Base-by-base conservation (phyloP, 1,140 invertebrate species). In the Pomacea maculata region DNA sequence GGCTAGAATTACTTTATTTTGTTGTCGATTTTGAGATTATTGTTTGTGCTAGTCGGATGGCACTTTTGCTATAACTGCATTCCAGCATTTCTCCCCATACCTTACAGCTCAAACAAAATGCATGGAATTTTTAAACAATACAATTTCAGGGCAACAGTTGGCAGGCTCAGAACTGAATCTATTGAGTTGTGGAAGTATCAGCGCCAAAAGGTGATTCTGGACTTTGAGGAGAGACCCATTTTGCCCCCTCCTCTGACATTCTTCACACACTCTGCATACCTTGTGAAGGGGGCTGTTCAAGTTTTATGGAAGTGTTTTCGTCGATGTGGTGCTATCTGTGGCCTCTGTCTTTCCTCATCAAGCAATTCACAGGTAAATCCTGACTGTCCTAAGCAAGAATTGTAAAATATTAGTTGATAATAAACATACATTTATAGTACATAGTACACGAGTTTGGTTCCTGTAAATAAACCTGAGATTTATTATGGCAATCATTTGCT, bases 181-280 rank as follows among this genome's bases (percentile, higher is more conserved):
- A 88, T 90, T 79, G 87, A 88, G n/a, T 90, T 92, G 52, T 92
- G 92, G 92, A 92, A 92, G 83, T 92, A 88, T 82, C 92, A 92
- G 81, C 87, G 92, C 72, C 92, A 92, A 67, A 87, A 87, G n/a
- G 82, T 92, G 45, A 90, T 92, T 21, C 83, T 91, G 34, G 92
- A 92, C 82, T 92, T 92, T 84, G 89, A 91, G n/a, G 89, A 90
- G 68, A 84, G 91, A 29, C 83, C 89, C 57, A 78, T 84, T 79
- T 80, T 87, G 1, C 88, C 88, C 0, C 85, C 87, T 21, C 92
- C 92, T 4, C 84, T 91, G 15, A 89, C 85, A 29, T 34, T 90
- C n/a, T 78, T 91, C 75, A 83, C 84, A 52, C 90, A 89, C 80
- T 65, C 87, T 14, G 84, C 82, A 72, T 81, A 83, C 64, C 14